phyloP scores from a whole-genome alignment of 2,113 vertebrate species.

The Lepidothrix coronata region DNA sequence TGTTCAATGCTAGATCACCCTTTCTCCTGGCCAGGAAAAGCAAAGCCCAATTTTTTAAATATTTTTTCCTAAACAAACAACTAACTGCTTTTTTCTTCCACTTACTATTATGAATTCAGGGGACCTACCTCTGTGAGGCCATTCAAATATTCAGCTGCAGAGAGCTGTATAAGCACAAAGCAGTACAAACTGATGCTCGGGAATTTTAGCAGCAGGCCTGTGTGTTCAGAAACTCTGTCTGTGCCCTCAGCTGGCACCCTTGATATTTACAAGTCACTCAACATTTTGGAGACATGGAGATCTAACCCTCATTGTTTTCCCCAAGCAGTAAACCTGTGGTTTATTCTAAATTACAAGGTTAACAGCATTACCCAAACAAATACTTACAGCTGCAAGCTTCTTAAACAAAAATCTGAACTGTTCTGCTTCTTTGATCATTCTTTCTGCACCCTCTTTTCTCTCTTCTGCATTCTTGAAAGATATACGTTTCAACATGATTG shows the following conservation, averaged over 20 bases:
- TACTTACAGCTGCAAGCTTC: slow-evolving; percentile 83
- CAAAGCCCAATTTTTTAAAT: not conserved
- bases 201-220: not conserved
- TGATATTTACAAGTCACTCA: not conserved
- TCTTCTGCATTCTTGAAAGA: slow-evolving; percentile 91
- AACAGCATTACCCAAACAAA: not conserved
- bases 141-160: not conserved
- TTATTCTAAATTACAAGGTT: not conserved
- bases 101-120: not conserved
- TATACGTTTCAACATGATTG: slow-evolving; percentile 93
- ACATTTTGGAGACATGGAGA: not conserved
- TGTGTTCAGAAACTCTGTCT: not conserved
- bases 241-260: not conserved
- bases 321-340: not conserved
- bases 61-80: not conserved
- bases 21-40: not conserved
- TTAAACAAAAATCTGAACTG: slow-evolving; percentile 93
- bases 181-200: not conserved
- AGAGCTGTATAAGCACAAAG: not conserved
- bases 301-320: not conserved
- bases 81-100: not conserved
- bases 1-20: not conserved
- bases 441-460: slow-evolving; percentile 91
- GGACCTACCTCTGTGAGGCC: not conserved
- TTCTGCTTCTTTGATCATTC: slow-evolving; percentile 92